A percentile compares a stretch with the other conserved stretches of the same genome.
These are phyloP conservation scores for Lepus townsendii DNA, from an alignment of 2,797 vertebrate species.

Conservation along the genomic window DNA sequence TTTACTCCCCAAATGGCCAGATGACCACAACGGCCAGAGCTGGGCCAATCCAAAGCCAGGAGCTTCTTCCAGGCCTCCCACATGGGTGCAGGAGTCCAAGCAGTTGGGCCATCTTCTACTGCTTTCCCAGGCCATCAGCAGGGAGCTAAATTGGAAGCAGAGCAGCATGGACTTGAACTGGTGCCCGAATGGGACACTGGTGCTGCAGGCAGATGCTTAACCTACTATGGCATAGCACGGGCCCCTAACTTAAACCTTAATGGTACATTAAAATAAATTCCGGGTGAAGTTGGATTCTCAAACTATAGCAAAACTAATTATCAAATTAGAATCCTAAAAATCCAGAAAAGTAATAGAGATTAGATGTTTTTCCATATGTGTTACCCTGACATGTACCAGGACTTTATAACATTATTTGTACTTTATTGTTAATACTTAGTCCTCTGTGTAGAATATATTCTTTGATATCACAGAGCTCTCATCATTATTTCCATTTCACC, in stretches of 20 bases:
- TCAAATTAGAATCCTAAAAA: not conserved
- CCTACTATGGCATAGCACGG: too few relatives aligned
- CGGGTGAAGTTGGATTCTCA: not conserved
- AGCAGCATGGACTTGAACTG: too few relatives aligned
- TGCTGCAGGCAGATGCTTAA: too few relatives aligned
- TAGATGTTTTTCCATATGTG: not conserved
- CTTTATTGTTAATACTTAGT: conserved; percentile 42
- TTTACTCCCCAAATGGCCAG: too few relatives aligned
- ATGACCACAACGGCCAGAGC: too few relatives aligned
- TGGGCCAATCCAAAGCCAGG: too few relatives aligned
- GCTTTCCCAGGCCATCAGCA: too few relatives aligned
- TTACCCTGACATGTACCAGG: not conserved
- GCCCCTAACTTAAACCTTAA: not conserved
- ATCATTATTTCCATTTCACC: not conserved
- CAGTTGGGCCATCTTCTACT: too few relatives aligned
- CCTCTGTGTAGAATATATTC: not conserved
- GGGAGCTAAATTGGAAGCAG: too few relatives aligned
- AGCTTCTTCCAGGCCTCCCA: too few relatives aligned
- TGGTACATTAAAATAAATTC: conserved; percentile 23
- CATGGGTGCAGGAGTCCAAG: too few relatives aligned
- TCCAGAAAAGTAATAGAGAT: not conserved
- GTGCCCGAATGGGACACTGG: too few relatives aligned
- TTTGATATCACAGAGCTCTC: not conserved
- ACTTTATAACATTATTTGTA: conserved; percentile 30
- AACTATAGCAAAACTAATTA: not conserved